Percentiles rank a stretch among this genome's conserved stretches.
phyloP scores from a whole-genome alignment of 2,797 vertebrate genomes.

The Microhierax caerulescens region DNA sequence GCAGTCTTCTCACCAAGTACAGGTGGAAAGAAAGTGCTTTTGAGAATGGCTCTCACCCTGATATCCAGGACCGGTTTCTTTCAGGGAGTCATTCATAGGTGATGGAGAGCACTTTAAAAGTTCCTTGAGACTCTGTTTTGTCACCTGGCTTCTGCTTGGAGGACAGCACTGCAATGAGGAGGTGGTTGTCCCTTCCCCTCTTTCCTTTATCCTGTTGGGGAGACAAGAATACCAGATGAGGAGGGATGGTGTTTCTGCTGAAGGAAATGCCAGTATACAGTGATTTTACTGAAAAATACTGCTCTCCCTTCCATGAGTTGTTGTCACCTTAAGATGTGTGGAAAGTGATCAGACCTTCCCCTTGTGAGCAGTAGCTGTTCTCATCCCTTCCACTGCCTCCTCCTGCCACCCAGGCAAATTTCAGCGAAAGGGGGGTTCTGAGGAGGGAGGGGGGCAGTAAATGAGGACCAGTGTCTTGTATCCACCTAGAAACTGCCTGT shows the following conservation, averaged over 20 bases:
- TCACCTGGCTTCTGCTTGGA: neutral
- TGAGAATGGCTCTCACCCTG: neutral
- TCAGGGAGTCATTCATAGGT: neutral
- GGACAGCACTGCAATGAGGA: neutral
- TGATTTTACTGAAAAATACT: neutral
- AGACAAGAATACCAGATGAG: neutral
- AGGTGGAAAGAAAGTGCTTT: neutral
- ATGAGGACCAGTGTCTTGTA: neutral
- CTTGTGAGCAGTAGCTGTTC: neutral
- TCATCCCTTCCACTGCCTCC: neutral
- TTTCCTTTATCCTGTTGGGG: neutral
- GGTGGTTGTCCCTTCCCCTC: neutral
- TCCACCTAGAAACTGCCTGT: slow-evolving; percentile 49
- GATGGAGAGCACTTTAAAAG: neutral
- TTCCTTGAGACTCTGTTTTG: neutral
- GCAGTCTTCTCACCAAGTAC: neutral
- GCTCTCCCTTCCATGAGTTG: neutral
- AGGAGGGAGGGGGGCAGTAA: neutral
- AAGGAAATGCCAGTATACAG: neutral
- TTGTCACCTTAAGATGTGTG: neutral
- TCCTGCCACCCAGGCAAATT: neutral
- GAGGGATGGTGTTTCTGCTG: neutral
- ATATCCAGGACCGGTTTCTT: neutral
- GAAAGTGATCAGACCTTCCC: neutral
- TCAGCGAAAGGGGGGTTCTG: neutral